phyloP scores from a whole-genome alignment of 1,140 invertebrate genomes.

The Drosophila sucinea region DNA sequence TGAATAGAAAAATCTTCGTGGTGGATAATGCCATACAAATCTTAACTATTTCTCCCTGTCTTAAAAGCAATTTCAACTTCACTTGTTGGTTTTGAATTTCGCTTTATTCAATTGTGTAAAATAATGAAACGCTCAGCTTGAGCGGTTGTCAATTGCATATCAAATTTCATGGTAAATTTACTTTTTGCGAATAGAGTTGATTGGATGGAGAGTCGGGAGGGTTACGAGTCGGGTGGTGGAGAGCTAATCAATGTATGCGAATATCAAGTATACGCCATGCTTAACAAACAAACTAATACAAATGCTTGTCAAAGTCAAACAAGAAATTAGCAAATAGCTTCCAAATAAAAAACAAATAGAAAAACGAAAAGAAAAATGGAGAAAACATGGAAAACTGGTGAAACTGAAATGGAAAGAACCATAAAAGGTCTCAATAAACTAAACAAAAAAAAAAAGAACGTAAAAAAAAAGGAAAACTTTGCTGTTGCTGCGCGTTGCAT shows the following conservation, averaged over 20 bases:
- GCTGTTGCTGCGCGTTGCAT: neutral
- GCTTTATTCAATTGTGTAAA: neutral
- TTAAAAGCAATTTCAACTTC: neutral
- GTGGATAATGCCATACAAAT: no score
- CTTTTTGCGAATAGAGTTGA: neutral
- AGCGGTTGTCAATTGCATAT: neutral
- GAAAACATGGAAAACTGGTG: neutral
- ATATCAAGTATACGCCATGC: conserved; percentile 14
- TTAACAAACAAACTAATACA: conserved; percentile 15
- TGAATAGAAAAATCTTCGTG: no score
- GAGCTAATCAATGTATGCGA: neutral
- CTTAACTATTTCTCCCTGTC: no score
- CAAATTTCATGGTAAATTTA: conserved; percentile 4
- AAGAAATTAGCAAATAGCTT: conserved; percentile 22
- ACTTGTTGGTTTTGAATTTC: neutral
- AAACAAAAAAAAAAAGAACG: neutral
- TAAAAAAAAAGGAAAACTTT: conserved; percentile 11
- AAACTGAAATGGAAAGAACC: conserved; percentile 13
- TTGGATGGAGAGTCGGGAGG: no score
- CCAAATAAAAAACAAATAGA: conserved; percentile 7
- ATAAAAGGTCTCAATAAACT: conserved; percentile 1
- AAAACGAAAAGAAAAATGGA: neutral
- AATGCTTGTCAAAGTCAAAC: conserved; percentile 12
- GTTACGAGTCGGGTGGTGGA: neutral
- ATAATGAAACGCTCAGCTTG: neutral